phyloP scores from a whole-genome alignment of 2,797 vertebrate species.

The Tamandua tetradactyla region DNA sequence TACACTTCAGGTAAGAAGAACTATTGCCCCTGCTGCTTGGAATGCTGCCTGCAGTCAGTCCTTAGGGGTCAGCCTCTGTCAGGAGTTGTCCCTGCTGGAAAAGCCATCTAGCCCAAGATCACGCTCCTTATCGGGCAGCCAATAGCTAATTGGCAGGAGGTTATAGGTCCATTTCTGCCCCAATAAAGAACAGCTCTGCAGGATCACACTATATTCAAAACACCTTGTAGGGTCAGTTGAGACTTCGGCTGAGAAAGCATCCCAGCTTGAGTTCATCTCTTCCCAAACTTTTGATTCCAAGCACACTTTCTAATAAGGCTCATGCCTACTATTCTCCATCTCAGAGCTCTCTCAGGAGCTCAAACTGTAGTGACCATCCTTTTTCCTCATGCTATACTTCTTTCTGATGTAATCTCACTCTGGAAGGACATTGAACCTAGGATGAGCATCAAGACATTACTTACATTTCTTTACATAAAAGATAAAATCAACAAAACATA shows the following conservation, averaged over 20 bases:
- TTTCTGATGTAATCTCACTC: neutral
- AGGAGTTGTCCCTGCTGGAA: neutral
- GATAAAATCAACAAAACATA: neutral
- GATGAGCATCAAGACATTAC: neutral
- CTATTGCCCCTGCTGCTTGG: neutral
- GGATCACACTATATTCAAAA: neutral
- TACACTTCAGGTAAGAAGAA: neutral
- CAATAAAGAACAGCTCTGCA: neutral
- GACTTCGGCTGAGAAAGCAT: neutral
- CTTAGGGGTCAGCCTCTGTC: neutral
- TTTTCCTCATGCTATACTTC: neutral
- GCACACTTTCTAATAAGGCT: neutral
- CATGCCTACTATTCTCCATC: neutral
- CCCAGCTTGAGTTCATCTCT: neutral
- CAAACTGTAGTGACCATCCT: neutral
- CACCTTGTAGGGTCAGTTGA: neutral
- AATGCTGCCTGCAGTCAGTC: neutral
- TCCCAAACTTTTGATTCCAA: neutral
- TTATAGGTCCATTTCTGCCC: neutral
- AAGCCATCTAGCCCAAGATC: neutral
- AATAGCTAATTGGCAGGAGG: neutral
- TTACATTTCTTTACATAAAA: constrained; percentile 21
- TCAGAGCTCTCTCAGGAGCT: neutral
- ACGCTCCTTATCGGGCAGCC: neutral
- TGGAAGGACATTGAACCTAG: neutral